Evolutionary conservation across 2,797 vertebrate species (phyloP).

Genomic region (Gymnoscopelus microlampas): DNA sequence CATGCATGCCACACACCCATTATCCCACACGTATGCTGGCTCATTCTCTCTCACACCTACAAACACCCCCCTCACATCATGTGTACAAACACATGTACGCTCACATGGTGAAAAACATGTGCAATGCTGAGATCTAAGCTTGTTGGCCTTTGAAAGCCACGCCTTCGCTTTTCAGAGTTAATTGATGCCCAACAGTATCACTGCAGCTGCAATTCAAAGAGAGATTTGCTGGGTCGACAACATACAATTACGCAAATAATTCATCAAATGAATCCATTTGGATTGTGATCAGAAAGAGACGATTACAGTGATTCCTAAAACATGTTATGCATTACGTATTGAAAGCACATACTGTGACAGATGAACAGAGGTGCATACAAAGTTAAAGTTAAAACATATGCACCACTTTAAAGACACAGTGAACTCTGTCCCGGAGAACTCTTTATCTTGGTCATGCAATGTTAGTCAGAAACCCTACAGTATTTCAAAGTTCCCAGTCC

Average conservation of each 20-base stretch:
- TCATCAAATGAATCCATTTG: conserved; percentile 55
- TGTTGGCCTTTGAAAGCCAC: conserved; percentile 63
- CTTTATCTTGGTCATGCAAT: conserved; percentile 20
- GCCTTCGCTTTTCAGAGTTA: conserved; percentile 47
- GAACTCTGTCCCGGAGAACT: neutral
- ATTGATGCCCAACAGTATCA: conserved; percentile 44
- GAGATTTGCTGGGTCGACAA: no score
- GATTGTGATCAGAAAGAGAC: conserved; percentile 44
- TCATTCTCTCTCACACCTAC: conserved; percentile 38
- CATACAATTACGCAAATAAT: conserved; percentile 1
- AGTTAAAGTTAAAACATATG: conserved; percentile 52
- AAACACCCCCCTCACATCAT: neutral
- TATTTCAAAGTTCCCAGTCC: conserved; percentile 3
- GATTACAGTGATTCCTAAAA: conserved; percentile 36
- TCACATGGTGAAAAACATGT: conserved; percentile 59
- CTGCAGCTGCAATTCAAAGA: conserved; percentile 15
- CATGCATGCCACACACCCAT: neutral
- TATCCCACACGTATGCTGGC: neutral
- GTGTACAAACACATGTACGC: conserved; percentile 44
- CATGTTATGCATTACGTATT: conserved; percentile 56
- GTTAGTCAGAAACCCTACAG: conserved; percentile 12
- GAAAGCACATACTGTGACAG: conserved; percentile 49
- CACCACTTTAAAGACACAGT: conserved; percentile 58
- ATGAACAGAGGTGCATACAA: conserved; percentile 52
- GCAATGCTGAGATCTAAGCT: conserved; percentile 66